A percentile compares a stretch with the other conserved stretches of the same genome.
Conservation (phyloP, 2,113 vertebrate genomes). For the Prietella phreatophila region DNA sequence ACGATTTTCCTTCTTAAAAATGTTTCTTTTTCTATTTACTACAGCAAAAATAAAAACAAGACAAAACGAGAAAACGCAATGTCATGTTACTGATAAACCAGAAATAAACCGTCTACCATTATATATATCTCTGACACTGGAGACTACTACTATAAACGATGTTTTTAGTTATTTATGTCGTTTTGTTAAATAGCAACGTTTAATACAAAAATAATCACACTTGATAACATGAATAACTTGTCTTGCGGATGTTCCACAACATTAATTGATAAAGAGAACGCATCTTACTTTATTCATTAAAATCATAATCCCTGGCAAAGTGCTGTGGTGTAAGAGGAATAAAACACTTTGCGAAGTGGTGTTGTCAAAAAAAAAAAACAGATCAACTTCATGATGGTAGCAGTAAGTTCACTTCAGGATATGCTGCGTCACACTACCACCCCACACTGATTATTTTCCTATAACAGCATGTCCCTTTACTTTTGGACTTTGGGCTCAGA, state of each 20-base stretch:
- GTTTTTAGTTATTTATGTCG: too few species aligned
- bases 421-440: not conserved
- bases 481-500: not conserved
- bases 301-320: not conserved
- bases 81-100: not conserved
- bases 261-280: too few species aligned
- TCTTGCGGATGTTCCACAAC: too few species aligned
- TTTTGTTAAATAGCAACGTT: too few species aligned
- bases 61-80: too few species aligned
- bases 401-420: not conserved
- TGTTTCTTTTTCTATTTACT: too few species aligned
- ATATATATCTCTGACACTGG: too few species aligned
- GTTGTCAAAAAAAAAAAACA: not conserved
- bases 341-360: not conserved
- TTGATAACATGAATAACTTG: too few species aligned
- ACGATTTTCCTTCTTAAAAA: not conserved
- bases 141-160: too few species aligned
- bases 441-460: not conserved
- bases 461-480: not conserved
- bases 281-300: not conserved
- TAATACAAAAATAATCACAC: too few species aligned
- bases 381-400: not conserved
- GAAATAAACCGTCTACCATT: not conserved
- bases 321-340: not conserved
- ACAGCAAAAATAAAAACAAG: too few species aligned